Percentiles rank a stretch among this genome's conserved stretches.
phyloP scores from a whole-genome alignment of 2,888 invertebrate species.

The Cantharis flavilabris region DNA sequence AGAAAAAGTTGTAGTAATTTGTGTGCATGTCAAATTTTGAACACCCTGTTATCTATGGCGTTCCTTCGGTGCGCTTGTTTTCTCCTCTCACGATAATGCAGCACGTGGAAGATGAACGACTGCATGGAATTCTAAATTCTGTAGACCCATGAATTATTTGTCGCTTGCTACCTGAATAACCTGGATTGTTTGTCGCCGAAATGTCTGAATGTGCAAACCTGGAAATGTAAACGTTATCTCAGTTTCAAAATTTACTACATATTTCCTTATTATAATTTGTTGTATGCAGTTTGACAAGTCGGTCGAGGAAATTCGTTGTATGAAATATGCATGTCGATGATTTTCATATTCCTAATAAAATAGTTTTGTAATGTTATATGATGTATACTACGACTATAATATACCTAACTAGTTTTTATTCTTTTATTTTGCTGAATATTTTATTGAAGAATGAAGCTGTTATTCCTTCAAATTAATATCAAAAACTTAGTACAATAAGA shows the following conservation, averaged over 20 bases:
- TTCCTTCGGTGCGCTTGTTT: constrained; percentile 25
- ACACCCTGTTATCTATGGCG: constrained; percentile 38
- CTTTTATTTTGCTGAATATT: background rate
- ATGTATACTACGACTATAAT: no score
- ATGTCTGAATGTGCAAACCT: constrained; percentile 22
- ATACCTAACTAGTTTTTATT: constrained; percentile 18
- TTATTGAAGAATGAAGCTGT: constrained; percentile 12
- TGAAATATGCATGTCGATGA: background rate
- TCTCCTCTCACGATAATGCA: constrained; percentile 14
- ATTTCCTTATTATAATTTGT: constrained; percentile 9
- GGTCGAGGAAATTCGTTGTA: background rate
- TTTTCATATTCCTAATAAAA: constrained; percentile 3
- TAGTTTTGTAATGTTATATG: constrained; percentile 28
- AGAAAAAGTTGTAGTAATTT: constrained; percentile 31
- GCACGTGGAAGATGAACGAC: constrained; percentile 36
- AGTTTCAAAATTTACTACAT: constrained; percentile 6
- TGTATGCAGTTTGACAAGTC: background rate
- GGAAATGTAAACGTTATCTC: constrained; percentile 11
- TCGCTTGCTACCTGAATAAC: constrained; percentile 31
- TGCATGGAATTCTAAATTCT: constrained; percentile 36
- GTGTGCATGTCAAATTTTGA: constrained; percentile 34
- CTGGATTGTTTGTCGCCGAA: constrained; percentile 28
- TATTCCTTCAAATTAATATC: constrained; percentile 31
- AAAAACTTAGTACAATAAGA: constrained; percentile 32
- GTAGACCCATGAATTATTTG: constrained; percentile 34